phyloP scores from a whole-genome alignment of 2,797 vertebrate species.

The Argya squamiceps region DNA sequence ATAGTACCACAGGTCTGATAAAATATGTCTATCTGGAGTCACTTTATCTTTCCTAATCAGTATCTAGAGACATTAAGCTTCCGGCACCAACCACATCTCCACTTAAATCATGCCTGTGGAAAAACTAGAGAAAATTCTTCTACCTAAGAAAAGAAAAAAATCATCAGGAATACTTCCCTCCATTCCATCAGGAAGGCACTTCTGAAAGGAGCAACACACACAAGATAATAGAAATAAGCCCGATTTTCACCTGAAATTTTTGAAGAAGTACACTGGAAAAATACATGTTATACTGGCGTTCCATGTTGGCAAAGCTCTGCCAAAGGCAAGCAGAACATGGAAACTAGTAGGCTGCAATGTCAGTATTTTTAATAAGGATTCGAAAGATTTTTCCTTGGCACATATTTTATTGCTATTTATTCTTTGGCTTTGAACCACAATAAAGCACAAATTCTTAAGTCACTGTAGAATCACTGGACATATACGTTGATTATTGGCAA shows the following conservation, averaged over 20 bases:
- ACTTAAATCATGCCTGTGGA: not conserved
- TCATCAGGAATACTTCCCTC: not conserved
- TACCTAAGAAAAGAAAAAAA: not conserved
- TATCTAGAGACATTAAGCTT: not conserved
- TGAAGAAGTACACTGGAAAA: not conserved
- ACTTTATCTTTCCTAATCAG: not conserved
- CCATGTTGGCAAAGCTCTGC: not conserved
- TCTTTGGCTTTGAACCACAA: not conserved
- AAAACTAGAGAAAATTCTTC: not conserved
- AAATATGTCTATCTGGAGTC: not conserved
- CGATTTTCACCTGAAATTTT: not conserved
- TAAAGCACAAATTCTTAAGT: not conserved
- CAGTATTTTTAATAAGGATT: not conserved
- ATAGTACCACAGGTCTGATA: not conserved
- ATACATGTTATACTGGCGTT: not conserved
- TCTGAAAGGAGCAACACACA: not conserved
- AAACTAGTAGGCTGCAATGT: not conserved
- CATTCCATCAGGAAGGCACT: not conserved
- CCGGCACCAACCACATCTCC: not conserved
- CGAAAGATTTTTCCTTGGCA: not conserved
- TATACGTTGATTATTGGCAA: not conserved
- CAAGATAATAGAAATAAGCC: not conserved
- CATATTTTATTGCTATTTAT: not conserved
- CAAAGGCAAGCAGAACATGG: not conserved
- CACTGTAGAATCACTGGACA: not conserved